Conservation (phyloP, 92 coral and sea anemone species). For the Zoanthus solanderi region DNA sequence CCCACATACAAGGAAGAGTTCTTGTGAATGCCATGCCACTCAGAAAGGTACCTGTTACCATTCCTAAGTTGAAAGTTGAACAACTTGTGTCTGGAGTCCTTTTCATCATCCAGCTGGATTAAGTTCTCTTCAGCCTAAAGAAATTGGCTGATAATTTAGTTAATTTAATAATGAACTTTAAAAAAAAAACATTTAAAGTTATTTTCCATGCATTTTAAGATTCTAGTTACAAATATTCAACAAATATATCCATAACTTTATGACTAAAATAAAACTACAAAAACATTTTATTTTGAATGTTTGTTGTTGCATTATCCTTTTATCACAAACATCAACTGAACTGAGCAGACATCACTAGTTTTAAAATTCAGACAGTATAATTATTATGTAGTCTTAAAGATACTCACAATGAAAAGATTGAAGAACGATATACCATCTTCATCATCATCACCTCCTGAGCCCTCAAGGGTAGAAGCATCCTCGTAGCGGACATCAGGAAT, state of each 20-base stretch:
- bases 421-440: constrained; percentile 91
- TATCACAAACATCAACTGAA: neutral
- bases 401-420: constrained; percentile 79
- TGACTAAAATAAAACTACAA: neutral
- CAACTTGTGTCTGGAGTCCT: constrained; percentile 51
- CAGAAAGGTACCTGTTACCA: constrained; percentile 80
- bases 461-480: constrained; percentile 73
- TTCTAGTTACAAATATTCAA: too few species aligned
- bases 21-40: constrained; percentile 76
- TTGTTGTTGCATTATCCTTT: too few species aligned
- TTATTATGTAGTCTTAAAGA: neutral
- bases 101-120: constrained; percentile 41
- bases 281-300: too few species aligned
- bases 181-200: too few species aligned
- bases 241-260: neutral
- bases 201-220: too few species aligned
- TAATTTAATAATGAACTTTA: too few species aligned
- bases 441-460: constrained; percentile 82
- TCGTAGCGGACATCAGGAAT: constrained; percentile 96
- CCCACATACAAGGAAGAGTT: constrained; percentile 73
- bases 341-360: neutral
- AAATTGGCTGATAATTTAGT: neutral
- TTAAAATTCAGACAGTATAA: neutral
- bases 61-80: constrained; percentile 80
- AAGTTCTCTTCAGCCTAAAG: constrained; percentile 37